phyloP scores from a whole-genome alignment of 2,113 vertebrate species.

The Phodopus roborovskii region DNA sequence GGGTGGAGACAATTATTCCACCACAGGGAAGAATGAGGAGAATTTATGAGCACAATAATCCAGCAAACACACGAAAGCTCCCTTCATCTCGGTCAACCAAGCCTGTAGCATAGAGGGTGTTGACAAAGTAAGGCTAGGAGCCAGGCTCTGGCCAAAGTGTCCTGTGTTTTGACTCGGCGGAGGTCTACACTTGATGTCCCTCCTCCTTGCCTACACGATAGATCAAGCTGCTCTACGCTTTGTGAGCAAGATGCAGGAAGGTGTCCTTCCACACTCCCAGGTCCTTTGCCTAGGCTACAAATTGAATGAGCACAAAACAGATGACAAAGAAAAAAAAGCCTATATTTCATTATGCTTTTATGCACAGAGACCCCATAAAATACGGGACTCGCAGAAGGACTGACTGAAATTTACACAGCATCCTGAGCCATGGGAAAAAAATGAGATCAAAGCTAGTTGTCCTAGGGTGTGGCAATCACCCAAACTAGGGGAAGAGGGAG shows the following conservation, averaged over 20 bases:
- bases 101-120: background rate
- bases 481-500: too few species aligned
- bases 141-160: background rate
- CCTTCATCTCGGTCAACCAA: background rate
- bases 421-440: background rate
- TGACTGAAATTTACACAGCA: background rate
- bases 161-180: background rate
- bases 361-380: background rate
- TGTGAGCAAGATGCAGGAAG: background rate
- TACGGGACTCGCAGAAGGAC: background rate
- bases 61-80: background rate
- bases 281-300: background rate
- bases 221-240: background rate
- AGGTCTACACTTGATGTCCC: background rate
- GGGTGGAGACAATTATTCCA: background rate
- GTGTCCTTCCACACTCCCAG: background rate
- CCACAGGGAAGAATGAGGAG: background rate
- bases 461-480: background rate
- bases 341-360: background rate
- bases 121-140: background rate
- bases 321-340: background rate
- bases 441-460: background rate
- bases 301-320: background rate
- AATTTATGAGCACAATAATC: background rate
- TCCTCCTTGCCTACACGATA: background rate